A percentile compares a stretch with the other conserved stretches of the same genome.
Conservation (phyloP, 2,888 invertebrate genomes). For the Allolobophora icterica region DNA sequence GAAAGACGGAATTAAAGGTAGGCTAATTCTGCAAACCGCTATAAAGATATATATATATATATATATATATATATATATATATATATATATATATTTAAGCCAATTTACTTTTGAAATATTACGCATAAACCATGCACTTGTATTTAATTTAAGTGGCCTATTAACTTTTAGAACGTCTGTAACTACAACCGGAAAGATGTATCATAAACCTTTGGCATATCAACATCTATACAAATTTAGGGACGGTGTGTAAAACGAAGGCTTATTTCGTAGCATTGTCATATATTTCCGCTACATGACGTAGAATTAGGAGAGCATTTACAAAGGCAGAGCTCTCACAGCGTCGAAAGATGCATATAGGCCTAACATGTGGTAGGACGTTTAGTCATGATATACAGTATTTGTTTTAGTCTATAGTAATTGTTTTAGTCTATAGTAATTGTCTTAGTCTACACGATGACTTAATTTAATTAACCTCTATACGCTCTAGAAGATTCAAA, state of each 20-base stretch:
- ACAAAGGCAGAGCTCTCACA: neutral
- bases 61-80: too few species aligned
- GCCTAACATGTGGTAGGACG: too few species aligned
- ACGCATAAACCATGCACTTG: neutral
- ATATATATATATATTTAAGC: too few species aligned
- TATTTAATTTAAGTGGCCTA: neutral
- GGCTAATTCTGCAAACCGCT: neutral
- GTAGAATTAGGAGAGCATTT: neutral
- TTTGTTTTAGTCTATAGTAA: too few species aligned
- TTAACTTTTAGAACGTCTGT: neutral
- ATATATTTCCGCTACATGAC: neutral
- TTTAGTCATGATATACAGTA: too few species aligned
- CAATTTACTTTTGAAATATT: too few species aligned
- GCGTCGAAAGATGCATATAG: neutral
- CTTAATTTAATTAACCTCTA: too few species aligned
- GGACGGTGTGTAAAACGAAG: too few species aligned
- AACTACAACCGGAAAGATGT: neutral
- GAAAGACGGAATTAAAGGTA: slow-evolving; percentile 37
- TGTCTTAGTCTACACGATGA: too few species aligned
- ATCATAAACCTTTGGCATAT: neutral
- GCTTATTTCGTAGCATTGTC: neutral
- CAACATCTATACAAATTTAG: neutral
- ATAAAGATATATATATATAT: neutral
- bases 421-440: too few species aligned
- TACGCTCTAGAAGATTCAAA: too few species aligned